Conservation (phyloP, 2,888 invertebrate species). For the Mycogona germanica region DNA sequence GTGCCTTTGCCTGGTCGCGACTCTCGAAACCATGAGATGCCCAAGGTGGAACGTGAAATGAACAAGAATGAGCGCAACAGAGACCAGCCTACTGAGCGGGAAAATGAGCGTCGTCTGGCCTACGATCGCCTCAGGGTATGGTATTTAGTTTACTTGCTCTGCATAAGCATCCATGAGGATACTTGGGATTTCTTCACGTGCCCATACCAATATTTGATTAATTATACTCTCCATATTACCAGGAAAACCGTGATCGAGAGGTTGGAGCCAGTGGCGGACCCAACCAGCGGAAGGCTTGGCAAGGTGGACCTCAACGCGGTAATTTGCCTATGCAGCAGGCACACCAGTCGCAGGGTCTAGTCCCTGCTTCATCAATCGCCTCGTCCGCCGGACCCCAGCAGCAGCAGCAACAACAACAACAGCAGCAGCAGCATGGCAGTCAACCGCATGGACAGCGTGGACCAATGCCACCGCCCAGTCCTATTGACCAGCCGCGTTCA, state of each 20-base stretch:
- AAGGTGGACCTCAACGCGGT: too few relatives aligned
- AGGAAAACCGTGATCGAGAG: too few relatives aligned
- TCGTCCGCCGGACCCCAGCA: conserved; percentile 2
- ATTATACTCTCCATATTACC: too few relatives aligned
- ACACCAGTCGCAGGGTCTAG: conserved; percentile 22
- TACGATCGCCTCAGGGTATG: conserved; percentile 23
- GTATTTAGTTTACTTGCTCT: background rate
- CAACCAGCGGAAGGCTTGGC: too few relatives aligned
- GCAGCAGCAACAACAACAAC: conserved; percentile 6
- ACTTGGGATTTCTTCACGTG: conserved; percentile 15
- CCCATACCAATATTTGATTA: too few relatives aligned
- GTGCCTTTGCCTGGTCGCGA: conserved; percentile 16
- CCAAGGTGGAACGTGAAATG: conserved; percentile 22
- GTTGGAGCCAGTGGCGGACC: too few relatives aligned
- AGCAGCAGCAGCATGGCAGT: conserved; percentile 1
- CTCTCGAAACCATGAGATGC: conserved; percentile 18
- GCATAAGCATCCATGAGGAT: background rate
- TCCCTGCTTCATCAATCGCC: too few relatives aligned
- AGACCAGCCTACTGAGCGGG: conserved; percentile 20
- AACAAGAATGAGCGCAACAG: conserved; percentile 20
- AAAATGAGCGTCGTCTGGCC: conserved; percentile 21
- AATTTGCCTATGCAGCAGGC: conserved; percentile 22
- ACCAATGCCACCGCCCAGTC: background rate
- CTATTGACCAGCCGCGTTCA: conserved; percentile 1
- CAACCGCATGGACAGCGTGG: too few relatives aligned